Percentiles rank a stretch among this genome's conserved stretches.
Conservation (phyloP, 2,888 invertebrate species). For the Himalopsyche anomala region DNA sequence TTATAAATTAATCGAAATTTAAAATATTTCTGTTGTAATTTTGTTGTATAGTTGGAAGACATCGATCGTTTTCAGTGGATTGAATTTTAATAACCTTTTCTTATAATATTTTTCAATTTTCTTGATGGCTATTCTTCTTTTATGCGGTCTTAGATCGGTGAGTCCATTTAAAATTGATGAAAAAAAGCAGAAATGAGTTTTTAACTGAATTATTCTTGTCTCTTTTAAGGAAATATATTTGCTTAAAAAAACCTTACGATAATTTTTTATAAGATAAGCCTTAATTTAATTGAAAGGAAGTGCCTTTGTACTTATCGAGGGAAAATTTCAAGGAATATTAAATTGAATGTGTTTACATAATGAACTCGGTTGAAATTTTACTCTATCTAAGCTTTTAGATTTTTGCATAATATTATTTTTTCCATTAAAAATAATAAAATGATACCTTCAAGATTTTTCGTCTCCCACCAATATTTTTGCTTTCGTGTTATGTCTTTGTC, state of each 20-base stretch:
- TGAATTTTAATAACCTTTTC: constrained; percentile 17
- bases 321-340: no score
- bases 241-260: not conserved
- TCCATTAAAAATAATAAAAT: no score
- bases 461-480: no score
- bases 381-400: no score
- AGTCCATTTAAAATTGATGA: constrained; percentile 29
- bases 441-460: no score
- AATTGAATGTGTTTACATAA: no score
- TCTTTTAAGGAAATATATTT: not conserved
- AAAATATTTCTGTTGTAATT: not conserved
- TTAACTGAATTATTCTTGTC: constrained; percentile 16
- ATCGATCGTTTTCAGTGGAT: not conserved
- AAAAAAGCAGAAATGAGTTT: constrained; percentile 6
- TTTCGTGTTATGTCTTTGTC: no score
- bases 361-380: no score
- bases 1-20: no score
- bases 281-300: no score
- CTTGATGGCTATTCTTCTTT: constrained; percentile 6
- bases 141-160: constrained; percentile 17
- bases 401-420: no score
- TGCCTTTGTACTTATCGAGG: no score
- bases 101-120: constrained; percentile 30
- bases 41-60: not conserved
- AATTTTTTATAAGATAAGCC: constrained; percentile 1